Evolutionary conservation across 2,888 invertebrate genomes (phyloP).

Genomic region (Leucoptera coffeella): DNA sequence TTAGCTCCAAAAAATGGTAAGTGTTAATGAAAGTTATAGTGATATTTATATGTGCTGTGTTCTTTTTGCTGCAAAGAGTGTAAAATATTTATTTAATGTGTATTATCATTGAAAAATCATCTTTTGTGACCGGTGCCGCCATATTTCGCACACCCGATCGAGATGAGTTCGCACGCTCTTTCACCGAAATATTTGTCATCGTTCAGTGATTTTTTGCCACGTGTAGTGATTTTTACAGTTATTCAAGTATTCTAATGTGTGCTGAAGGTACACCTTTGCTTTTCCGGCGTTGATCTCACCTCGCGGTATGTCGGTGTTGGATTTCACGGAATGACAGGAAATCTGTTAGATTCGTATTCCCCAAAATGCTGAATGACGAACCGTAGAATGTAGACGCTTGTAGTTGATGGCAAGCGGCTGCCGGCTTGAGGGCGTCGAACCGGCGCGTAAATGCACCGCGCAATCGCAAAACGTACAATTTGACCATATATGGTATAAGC

Average conservation of each 20-base stretch:
- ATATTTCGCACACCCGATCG: constrained; percentile 43
- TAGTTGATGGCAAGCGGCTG: constrained; percentile 17
- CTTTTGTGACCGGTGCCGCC: constrained; percentile 45
- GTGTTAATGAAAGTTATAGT: constrained; percentile 36
- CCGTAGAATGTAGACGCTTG: too few species aligned
- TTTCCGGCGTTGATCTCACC: too few species aligned
- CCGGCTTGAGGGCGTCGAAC: constrained; percentile 36
- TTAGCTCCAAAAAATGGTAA: constrained; percentile 53
- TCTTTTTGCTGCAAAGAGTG: constrained; percentile 14
- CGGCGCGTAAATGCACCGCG: constrained; percentile 32
- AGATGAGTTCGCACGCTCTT: constrained; percentile 44
- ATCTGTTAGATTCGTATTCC: too few species aligned
- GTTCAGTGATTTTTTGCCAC: constrained; percentile 47
- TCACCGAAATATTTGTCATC: constrained; percentile 36
- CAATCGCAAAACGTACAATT: constrained; percentile 39
- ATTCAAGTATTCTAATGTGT: too few species aligned
- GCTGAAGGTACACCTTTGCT: too few species aligned
- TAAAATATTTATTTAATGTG: constrained; percentile 13
- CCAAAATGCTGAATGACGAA: too few species aligned
- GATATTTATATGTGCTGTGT: constrained; percentile 22
- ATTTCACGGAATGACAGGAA: constrained; percentile 5
- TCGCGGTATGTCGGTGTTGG: constrained; percentile 3
- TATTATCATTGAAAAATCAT: constrained; percentile 21
- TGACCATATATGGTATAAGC: constrained; percentile 47
- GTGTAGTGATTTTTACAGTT: constrained; percentile 40